These are phyloP conservation scores for Notodonta ziczac DNA, from an alignment of 2,888 invertebrate genomes.

Conservation along the genomic window DNA sequence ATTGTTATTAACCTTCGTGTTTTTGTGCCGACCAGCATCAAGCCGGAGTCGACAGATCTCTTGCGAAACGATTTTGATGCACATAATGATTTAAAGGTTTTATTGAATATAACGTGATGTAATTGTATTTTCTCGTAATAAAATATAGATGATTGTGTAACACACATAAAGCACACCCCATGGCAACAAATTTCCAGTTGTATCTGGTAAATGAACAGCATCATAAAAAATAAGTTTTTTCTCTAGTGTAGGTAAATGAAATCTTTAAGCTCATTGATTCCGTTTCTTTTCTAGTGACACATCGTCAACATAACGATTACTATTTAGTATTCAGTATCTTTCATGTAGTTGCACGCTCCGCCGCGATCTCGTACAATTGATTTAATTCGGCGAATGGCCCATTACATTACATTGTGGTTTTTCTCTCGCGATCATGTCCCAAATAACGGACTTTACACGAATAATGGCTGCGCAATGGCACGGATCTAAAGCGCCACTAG, in stretches of 20 bases:
- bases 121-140: background rate
- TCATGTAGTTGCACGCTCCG: background rate
- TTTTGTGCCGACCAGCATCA: background rate
- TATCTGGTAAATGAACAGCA: too few species aligned
- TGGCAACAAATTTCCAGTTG: too few species aligned
- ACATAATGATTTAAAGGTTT: background rate
- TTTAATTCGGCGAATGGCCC: background rate
- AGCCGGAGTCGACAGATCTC: background rate
- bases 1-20: conserved; percentile 35
- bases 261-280: too few species aligned
- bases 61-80: background rate
- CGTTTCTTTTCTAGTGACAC: too few species aligned
- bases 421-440: background rate
- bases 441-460: conserved; percentile 4
- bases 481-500: background rate
- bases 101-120: background rate
- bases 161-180: background rate
- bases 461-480: conserved; percentile 2
- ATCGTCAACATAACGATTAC: background rate
- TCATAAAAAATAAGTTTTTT: too few species aligned
- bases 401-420: conserved; percentile 5
- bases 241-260: too few species aligned
- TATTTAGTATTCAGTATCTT: too few species aligned
- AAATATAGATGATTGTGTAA: background rate
- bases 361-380: background rate